phyloP scores from a whole-genome alignment of 2,888 invertebrate genomes.

The Scelioninae gen. 1 region DNA sequence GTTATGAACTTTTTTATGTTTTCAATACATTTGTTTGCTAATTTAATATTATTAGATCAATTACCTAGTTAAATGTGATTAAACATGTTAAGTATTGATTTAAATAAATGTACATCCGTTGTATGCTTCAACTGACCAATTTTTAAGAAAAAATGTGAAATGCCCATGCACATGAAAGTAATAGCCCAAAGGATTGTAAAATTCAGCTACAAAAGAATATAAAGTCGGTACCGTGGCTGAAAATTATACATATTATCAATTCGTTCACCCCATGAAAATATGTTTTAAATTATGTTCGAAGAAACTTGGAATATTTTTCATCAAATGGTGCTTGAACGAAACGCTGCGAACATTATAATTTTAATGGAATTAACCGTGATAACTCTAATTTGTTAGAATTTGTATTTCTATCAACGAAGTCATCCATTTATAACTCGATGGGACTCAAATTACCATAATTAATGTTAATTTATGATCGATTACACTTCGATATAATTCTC shows the following conservation, averaged over 20 bases:
- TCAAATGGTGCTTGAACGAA: too few species aligned
- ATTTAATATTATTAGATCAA: not conserved
- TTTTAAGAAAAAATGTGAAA: not conserved
- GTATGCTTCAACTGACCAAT: not conserved
- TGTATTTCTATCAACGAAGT: conserved; percentile 18
- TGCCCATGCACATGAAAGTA: conserved; percentile 6
- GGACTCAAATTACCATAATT: conserved; percentile 37
- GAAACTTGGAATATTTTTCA: conserved; percentile 25
- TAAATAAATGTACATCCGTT: not conserved
- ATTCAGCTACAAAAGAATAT: conserved; percentile 9
- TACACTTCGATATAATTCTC: conserved; percentile 33
- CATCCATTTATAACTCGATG: conserved; percentile 7
- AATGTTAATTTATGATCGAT: conserved; percentile 46
- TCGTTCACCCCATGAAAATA: conserved; percentile 36
- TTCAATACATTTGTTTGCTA: too few species aligned
- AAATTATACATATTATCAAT: conserved; percentile 42
- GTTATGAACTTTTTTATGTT: not conserved
- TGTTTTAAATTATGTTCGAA: conserved; percentile 28
- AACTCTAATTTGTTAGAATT: conserved; percentile 41
- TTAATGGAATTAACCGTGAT: conserved; percentile 4
- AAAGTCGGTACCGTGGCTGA: conserved; percentile 1
- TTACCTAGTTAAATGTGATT: not conserved
- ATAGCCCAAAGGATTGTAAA: conserved; percentile 17
- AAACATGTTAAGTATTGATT: not conserved
- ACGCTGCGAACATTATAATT: too few species aligned